These are phyloP conservation scores for Ditylenchus weischeri DNA, from an alignment of 2,888 invertebrate species.

Conservation along the genomic window DNA sequence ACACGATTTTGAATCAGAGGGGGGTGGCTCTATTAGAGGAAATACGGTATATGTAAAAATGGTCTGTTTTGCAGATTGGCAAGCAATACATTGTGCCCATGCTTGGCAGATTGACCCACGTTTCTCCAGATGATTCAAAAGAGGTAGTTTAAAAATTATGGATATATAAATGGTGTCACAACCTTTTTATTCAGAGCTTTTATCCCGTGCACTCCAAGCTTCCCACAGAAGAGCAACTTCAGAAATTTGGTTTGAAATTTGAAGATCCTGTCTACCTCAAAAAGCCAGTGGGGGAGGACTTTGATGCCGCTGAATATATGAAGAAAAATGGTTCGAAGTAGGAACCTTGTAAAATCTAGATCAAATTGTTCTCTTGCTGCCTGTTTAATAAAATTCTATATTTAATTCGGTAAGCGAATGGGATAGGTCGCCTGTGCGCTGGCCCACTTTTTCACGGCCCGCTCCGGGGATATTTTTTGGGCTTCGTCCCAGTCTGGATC, in stretches of 20 bases:
- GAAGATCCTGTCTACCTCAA: conserved; percentile 47
- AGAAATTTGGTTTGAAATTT: conserved; percentile 39
- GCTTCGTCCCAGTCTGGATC: too few relatives aligned
- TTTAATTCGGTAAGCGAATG: too few relatives aligned
- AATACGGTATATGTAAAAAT: conserved; percentile 11
- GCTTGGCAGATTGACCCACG: conserved; percentile 53
- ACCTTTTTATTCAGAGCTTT: conserved; percentile 33
- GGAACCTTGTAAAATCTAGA: not conserved
- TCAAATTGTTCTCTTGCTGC: not conserved
- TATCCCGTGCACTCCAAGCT: conserved; percentile 32
- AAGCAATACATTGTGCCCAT: conserved; percentile 53
- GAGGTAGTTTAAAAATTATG: conserved; percentile 30
- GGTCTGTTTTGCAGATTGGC: conserved; percentile 24
- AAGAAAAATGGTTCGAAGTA: conserved; percentile 18
- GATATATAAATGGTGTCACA: not conserved
- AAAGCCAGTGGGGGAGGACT: conserved; percentile 36
- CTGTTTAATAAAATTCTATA: conserved; percentile 1
- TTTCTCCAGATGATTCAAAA: conserved; percentile 51
- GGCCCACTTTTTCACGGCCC: too few relatives aligned
- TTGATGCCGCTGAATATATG: conserved; percentile 47
- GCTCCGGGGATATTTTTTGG: too few relatives aligned
- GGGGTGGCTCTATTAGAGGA: too few relatives aligned
- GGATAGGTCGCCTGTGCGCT: too few relatives aligned
- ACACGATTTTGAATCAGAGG: too few relatives aligned
- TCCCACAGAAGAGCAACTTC: conserved; percentile 42